These are phyloP conservation scores for Mus spretus DNA, from an alignment of 2,797 vertebrate species.

Conservation along the genomic window DNA sequence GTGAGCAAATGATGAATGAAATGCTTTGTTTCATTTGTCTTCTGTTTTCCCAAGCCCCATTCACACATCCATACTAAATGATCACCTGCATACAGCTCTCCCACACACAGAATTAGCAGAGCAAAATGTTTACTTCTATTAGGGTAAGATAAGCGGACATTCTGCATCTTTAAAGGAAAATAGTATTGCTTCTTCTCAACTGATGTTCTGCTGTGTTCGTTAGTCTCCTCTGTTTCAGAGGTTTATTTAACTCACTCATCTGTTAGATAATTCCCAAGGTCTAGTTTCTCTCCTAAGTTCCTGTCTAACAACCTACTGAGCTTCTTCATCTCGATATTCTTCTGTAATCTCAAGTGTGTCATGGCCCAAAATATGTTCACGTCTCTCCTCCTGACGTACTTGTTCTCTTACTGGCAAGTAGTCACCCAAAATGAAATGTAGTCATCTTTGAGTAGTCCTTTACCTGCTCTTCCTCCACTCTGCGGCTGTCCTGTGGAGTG, in stretches of 20 bases:
- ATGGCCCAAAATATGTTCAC: background rate
- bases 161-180: background rate
- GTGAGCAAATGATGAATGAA: background rate
- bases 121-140: background rate
- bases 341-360: constrained; percentile 20
- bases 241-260: background rate
- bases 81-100: background rate
- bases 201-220: background rate
- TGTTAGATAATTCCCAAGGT: background rate
- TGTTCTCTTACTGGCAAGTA: constrained; percentile 27
- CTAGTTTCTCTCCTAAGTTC: constrained; percentile 20
- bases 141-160: background rate
- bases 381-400: constrained; percentile 12
- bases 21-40: background rate
- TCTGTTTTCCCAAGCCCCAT: background rate
- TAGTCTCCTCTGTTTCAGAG: background rate
- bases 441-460: constrained; percentile 5
- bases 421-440: background rate
- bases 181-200: background rate
- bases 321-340: background rate
- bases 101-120: background rate
- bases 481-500: background rate
- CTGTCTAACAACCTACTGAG: background rate
- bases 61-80: background rate
- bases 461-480: background rate